Conservation (phyloP, 2,888 invertebrate genomes). For the Dorcus hopei region DNA sequence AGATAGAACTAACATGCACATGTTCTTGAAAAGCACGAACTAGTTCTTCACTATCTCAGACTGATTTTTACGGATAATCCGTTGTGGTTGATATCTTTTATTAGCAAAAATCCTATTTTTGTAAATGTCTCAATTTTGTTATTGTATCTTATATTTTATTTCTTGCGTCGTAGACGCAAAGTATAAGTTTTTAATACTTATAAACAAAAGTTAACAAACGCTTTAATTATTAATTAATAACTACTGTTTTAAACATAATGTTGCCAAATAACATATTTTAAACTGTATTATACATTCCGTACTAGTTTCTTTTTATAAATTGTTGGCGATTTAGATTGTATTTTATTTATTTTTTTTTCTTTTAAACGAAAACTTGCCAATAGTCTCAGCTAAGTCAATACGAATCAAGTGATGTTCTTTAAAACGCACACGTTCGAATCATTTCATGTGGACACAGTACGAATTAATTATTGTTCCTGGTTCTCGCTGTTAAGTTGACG, state of each 20-base stretch:
- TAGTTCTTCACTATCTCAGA: slow-evolving; percentile 34
- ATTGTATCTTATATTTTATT: slow-evolving; percentile 44
- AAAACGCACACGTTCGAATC: not conserved
- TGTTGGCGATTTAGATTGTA: slow-evolving; percentile 35
- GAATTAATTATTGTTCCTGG: slow-evolving; percentile 9
- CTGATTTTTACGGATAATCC: slow-evolving; percentile 28
- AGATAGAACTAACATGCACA: slow-evolving; percentile 2
- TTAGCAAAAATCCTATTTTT: slow-evolving; percentile 41
- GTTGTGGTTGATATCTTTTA: slow-evolving; percentile 1
- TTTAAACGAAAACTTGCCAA: slow-evolving; percentile 24
- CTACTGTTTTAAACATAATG: slow-evolving; percentile 39
- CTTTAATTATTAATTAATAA: slow-evolving; percentile 36
- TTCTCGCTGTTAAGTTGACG: slow-evolving; percentile 18
- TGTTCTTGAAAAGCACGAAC: slow-evolving; percentile 15
- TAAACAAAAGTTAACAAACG: slow-evolving; percentile 43
- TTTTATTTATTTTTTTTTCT: slow-evolving; percentile 28
- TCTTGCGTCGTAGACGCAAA: slow-evolving; percentile 36
- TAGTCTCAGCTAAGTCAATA: slow-evolving; percentile 38
- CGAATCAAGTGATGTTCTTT: slow-evolving; percentile 23
- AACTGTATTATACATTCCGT: slow-evolving; percentile 51
- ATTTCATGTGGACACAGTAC: not conserved
- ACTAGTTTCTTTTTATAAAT: slow-evolving; percentile 38
- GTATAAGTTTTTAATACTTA: slow-evolving; percentile 22
- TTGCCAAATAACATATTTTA: slow-evolving; percentile 53
- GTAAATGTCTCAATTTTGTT: slow-evolving; percentile 43